Evolutionary conservation across 1,140 invertebrate genomes (phyloP), one percentile per base, ranked within the genome.

Genomic region (Uloborus diversus): DNA sequence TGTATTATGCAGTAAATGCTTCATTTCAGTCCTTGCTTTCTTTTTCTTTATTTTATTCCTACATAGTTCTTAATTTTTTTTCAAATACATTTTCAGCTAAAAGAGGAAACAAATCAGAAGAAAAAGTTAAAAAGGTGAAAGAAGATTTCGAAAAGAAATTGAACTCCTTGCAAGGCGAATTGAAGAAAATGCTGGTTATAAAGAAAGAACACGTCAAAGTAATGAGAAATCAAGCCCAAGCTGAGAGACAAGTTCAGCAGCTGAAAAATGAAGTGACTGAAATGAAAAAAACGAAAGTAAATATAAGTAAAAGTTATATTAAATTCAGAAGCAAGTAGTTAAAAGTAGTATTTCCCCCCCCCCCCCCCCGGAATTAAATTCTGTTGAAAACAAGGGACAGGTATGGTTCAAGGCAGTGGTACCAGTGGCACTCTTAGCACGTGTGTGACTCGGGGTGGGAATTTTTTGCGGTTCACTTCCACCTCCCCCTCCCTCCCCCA

Each of bases 71-170:
- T 59, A 28, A 27, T 59, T 27, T 25, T 28, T 9, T 59, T 27
- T 27, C 30, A 28, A 7, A 59, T 27, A 33, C 35, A n/a, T n/a
- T 66, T 76, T 20, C 20, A 75, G 68, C 13, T 25, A 75, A 73
- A 23, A 64, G 59, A 47, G 66, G 32, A 30, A 82, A 83, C 83
- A 78, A 84, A 79, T 71, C 81, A 37, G 49, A 83, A 76, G 64
- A 79, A 59, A 81, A 84, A 82, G 89, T 93, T 4, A 94, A 94
- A 82, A 94, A 94, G 84, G 90, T 98, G 13, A 92, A 92, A 82
- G 92, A 95, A 35, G 94, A 98, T 81, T 99, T 97, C 88, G 96
- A 98, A 84, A 91, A 91, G 64, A 95, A 94, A 85, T 86, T 99
- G 11, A 88, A 88, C 23, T 89, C 90, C 20, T 93, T 99, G 91